phyloP scores from a whole-genome alignment of 1,140 invertebrate genomes.

The Lucilia cuprina region DNA sequence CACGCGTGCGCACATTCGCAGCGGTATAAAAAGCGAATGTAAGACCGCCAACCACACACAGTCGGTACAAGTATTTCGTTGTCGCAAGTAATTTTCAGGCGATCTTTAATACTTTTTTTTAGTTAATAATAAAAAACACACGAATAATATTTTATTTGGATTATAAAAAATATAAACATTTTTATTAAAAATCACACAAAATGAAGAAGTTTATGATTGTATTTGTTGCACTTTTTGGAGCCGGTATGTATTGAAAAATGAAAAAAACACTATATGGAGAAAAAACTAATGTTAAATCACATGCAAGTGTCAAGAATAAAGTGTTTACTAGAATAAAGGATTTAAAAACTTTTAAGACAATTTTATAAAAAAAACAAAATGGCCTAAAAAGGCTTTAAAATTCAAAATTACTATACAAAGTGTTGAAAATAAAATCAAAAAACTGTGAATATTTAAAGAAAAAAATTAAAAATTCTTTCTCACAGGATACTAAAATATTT shows the following conservation, averaged over 20 bases:
- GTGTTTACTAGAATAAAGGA: not conserved
- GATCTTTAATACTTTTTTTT: constrained; percentile 13
- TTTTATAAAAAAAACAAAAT: not conserved
- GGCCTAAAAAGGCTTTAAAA: not conserved
- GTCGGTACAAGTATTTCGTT: constrained; percentile 58
- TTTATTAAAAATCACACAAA: constrained; percentile 42
- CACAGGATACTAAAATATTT: no score
- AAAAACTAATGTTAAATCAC: constrained; percentile 21
- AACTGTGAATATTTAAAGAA: no score
- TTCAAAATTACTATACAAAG: no score
- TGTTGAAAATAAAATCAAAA: no score
- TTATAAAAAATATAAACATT: constrained; percentile 39
- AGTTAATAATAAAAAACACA: not conserved
- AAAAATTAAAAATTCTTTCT: no score
- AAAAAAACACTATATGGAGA: constrained; percentile 24
- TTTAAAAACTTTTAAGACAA: not conserved
- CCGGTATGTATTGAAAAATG: constrained; percentile 57
- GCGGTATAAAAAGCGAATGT: constrained; percentile 63
- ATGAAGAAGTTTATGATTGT: constrained; percentile 62
- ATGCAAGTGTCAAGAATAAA: constrained; percentile 7
- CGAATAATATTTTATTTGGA: constrained; percentile 16
- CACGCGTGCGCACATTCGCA: constrained; percentile 56
- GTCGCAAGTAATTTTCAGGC: constrained; percentile 41
- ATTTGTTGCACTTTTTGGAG: constrained; percentile 63
- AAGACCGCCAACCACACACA: constrained; percentile 60